Evolutionary conservation across 2,797 vertebrate genomes (phyloP), one percentile per base, ranked within the genome.

Genomic region (Leptodactylus fallax): DNA sequence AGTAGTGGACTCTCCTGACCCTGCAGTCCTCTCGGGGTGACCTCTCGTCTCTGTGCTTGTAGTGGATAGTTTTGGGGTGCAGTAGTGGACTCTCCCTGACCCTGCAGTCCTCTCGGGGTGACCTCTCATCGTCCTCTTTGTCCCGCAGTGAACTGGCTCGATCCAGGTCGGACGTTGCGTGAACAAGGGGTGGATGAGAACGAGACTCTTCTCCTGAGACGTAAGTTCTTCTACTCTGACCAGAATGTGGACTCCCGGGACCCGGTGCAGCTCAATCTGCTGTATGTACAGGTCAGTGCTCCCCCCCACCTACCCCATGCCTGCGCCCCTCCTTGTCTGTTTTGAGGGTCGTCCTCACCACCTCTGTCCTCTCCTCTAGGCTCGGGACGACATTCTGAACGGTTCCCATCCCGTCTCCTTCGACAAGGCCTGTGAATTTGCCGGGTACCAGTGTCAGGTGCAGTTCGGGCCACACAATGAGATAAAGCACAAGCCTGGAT

Each of bases 211-310:
- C 95, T 99, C 88, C 96, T 99, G 87, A 96, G 98, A 76, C 96
- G 98, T 36, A 99, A 99, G 91, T 99, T 99, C 94, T 99, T 99
- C 94, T 99, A 99, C 93, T 99, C 98, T 0, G 98, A 99, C 92
- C 98, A 99, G 94, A 99, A 99, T 0, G 98, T 99, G 91, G 98
- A 99, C 90, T 99, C 98, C 0, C 94, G 98, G 87, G 98, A 99
- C 92, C 98, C 98, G 0, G 98, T 99, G 23, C 98, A 99, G 94
- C 96, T 99, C 90, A 99, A 99, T 91, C 93, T 99, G 65, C 98
- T 99, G 84, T 99, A 99, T 0, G 98, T 99, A 23, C 98, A 99
- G 97, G 98, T 99, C 91, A 27, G 53, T 81, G 2, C 25, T 49
- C 16, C 5, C 14, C 56, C 13, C n/a, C n/a, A n/a, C n/a, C 12